These are phyloP conservation scores for Caenorhabditis plicata DNA, from an alignment of 2,888 invertebrate genomes.

Conservation along the genomic window DNA sequence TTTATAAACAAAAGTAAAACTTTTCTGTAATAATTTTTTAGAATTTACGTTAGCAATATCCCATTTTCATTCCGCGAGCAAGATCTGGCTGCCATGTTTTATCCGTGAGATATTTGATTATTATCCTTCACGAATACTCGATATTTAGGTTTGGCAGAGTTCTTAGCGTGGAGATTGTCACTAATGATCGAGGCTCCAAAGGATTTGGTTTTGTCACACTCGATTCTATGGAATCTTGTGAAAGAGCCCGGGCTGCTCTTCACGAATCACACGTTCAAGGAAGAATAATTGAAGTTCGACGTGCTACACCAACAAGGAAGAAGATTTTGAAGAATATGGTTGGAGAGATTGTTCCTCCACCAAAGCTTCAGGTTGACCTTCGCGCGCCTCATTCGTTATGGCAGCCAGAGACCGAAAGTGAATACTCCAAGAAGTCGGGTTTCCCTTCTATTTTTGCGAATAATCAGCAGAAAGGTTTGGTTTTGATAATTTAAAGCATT, in stretches of 20 bases:
- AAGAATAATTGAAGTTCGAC: constrained; percentile 37
- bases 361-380: constrained; percentile 29
- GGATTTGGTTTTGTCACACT: constrained; percentile 46
- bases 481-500: too few relatives aligned
- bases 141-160: constrained; percentile 34
- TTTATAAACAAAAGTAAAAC: not conserved
- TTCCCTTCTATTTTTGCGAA: too few relatives aligned
- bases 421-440: too few relatives aligned
- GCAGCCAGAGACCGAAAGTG: constrained; percentile 21
- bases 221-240: constrained; percentile 36
- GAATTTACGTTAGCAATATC: constrained; percentile 47
- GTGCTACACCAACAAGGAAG: constrained; percentile 30
- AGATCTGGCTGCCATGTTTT: constrained; percentile 37
- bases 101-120: constrained; percentile 7
- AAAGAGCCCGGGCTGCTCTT: constrained; percentile 27
- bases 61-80: constrained; percentile 44
- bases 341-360: constrained; percentile 25
- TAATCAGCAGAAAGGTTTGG: too few relatives aligned
- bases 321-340: constrained; percentile 18
- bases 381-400: constrained; percentile 29
- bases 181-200: constrained; percentile 43
- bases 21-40: constrained; percentile 6
- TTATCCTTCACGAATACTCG: not conserved
- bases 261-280: constrained; percentile 39
- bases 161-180: constrained; percentile 36